Base-by-base conservation (phyloP, 2,888 invertebrate genomes). In the Phaedon cochleariae region DNA sequence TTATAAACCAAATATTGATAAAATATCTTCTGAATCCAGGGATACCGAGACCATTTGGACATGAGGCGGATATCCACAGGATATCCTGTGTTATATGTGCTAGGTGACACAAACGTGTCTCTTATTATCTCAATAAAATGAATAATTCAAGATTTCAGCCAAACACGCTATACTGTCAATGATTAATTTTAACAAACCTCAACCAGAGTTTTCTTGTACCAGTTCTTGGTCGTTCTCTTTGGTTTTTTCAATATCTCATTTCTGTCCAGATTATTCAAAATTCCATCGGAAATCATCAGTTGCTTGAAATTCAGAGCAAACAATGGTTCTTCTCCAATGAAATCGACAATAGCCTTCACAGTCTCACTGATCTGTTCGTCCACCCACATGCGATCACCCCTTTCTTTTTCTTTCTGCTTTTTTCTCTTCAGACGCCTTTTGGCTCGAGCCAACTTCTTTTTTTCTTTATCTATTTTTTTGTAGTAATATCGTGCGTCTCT, bases 251-350 rank as follows among this genome's bases (percentile, higher is more conserved):
- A 20, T 45, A 69, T 34, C 5, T 68, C 55, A 34, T 62, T 64
- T 31, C 65, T 37, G 3, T 74, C 70, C 18, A 80, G 62, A 20
- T 69, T 68, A 5, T 68, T 69, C 41, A 79, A 55, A 26, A 82
- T 76, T 21, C 73, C 73, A 64, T 80, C 74, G 12, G 80, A 78
- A 0, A 80, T 62, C 62, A 80, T 51, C 67, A 80, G 69, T 63
- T 81, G 81, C 61, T 77, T 79, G 58, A 75, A 80, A 55, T 79
- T 80, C 7, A 82, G 68, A 4, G 74, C 63, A 49, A 77, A 75
- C 22, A 76, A 49, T 0, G 76, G 78, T 60, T 79, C 76, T 21
- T 77, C 73, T 59, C 73, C 68, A 5, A 82, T 73, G 59, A 73
- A 80, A 15, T 76, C 68, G 12, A 78, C 59, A 21, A 82, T 77